Base-by-base conservation (phyloP, 2,888 invertebrate species). In the Eupithecia abbreviata region DNA sequence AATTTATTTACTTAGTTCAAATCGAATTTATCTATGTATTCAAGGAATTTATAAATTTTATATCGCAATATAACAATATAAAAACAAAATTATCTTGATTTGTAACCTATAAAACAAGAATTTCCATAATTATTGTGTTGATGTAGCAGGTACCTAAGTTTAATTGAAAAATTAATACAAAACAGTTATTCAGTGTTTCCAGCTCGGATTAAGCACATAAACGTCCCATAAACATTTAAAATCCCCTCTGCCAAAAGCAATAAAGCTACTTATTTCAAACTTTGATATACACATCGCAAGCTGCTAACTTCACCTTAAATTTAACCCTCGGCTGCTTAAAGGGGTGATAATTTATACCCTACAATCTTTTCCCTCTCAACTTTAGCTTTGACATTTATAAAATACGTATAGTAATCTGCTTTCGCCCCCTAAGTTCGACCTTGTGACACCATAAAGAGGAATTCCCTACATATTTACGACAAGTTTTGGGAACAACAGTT, bases 311-410 rank as follows among this genome's bases (percentile, higher is more conserved):
- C 78, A 78, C 78, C 78, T 75, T 73, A 75, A 78, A 77, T 78
- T 73, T 77, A 81, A 82, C 79, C 82, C 80, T 80, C 77, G 71
- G 72, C 77, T 77, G 77, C 79, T 71, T 79, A 75, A 75, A 71
- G 65, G 79, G 77, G 79, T 77, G 79, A 79, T 81, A 81, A 84
- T 84, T 80, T 82, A 80, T 82, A 75, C 55, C 77, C 79, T 76
- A 73, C 79, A 82, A 83, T 81, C 73, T 84, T 82, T 82, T 83
- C 83, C 84, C 84, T 84, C 81, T 83, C 83, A 81, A 82, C 82
- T 82, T 80, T 80, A 82, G 75, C 81, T 80, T 78, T 82, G 83
- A 80, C 83, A 82, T 80, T 77, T 81, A 79, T 82, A 81, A 82
- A 81, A 83, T 80, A 82, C 80, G 79, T 80, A 76, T 75, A 80